These are phyloP conservation scores for Aphelocoma coerulescens DNA, from an alignment of 2,113 vertebrate species.

Conservation along the genomic window DNA sequence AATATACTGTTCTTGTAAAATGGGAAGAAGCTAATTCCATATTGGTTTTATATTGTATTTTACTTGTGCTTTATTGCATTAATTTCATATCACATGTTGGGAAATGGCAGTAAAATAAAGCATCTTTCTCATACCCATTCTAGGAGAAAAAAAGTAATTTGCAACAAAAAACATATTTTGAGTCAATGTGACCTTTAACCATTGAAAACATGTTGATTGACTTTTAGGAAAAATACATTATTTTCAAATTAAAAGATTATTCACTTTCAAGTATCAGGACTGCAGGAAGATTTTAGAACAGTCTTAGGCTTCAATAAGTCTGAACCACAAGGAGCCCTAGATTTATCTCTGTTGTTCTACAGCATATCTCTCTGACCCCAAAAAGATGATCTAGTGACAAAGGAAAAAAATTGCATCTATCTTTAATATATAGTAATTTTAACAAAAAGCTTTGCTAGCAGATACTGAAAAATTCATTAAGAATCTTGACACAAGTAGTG, in stretches of 20 bases:
- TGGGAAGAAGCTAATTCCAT: background rate
- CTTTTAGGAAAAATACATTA: background rate
- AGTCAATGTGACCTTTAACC: background rate
- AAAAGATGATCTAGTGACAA: background rate
- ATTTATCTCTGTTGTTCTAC: background rate
- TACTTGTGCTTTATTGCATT: background rate
- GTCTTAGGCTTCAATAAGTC: background rate
- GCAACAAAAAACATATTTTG: background rate
- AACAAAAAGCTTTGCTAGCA: background rate
- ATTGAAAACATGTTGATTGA: background rate
- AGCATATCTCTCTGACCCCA: rapidly evolving
- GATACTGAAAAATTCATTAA: background rate
- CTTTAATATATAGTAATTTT: background rate
- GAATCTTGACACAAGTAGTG: background rate
- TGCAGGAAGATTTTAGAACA: background rate
- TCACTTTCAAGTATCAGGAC: background rate
- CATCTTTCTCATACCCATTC: background rate
- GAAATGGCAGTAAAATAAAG: background rate
- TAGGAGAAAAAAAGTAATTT: background rate
- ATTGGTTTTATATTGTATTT: background rate
- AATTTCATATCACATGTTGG: background rate
- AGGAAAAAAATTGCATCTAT: background rate
- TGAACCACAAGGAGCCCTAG: background rate
- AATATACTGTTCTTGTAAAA: background rate
- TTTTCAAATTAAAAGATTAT: background rate